These are phyloP conservation scores for Diabrotica undecimpunctata DNA, from an alignment of 1,140 invertebrate genomes.

Conservation along the genomic window DNA sequence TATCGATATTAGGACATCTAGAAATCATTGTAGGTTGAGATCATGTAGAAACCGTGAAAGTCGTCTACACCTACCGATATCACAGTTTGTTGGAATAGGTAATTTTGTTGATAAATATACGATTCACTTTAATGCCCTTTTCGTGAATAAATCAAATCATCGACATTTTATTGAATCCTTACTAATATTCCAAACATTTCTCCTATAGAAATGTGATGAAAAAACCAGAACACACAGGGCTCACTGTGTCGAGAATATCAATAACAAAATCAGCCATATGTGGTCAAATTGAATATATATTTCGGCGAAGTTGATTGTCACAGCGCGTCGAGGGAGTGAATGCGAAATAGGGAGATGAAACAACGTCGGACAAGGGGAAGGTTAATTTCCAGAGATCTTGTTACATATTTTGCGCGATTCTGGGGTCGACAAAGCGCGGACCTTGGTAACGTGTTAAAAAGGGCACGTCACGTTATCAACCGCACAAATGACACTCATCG, in stretches of 20 bases:
- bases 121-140: too few species aligned
- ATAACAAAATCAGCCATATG: constrained; percentile 16
- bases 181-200: too few species aligned
- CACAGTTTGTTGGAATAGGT: too few species aligned
- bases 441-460: constrained; percentile 19
- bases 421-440: constrained; percentile 12
- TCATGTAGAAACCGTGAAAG: too few species aligned
- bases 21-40: too few species aligned
- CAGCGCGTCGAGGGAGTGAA: constrained; percentile 13
- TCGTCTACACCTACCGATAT: too few species aligned
- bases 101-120: too few species aligned
- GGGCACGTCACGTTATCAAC: constrained; percentile 14
- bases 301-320: constrained; percentile 12
- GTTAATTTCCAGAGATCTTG: constrained; percentile 16
- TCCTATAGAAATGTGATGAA: too few species aligned
- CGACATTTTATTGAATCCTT: too few species aligned
- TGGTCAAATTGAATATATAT: constrained; percentile 16
- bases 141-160: too few species aligned
- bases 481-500: not conserved
- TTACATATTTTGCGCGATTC: constrained; percentile 16
- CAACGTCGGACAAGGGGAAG: constrained; percentile 7
- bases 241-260: constrained; percentile 7
- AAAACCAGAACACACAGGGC: too few species aligned
- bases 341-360: constrained; percentile 6
- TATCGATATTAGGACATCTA: too few species aligned